Conservation (phyloP, 2,797 vertebrate genomes). For the Margarornis squamiger region DNA sequence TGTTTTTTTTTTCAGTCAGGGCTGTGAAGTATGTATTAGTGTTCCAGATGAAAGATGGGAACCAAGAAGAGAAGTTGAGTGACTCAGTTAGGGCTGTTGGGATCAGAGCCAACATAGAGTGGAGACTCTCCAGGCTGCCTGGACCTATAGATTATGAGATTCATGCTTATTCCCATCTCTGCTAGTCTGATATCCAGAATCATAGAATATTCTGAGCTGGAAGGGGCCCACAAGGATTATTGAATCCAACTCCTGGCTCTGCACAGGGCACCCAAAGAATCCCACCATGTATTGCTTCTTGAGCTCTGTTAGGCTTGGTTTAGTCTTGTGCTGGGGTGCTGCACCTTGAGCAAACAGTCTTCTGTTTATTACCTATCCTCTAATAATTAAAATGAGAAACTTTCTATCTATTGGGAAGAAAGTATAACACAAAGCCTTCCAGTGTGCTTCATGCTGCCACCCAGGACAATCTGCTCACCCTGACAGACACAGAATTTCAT, state of each 20-base stretch:
- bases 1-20: neutral
- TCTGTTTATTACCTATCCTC: neutral
- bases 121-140: neutral
- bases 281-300: neutral
- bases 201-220: neutral
- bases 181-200: neutral
- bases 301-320: neutral
- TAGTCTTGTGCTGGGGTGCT: neutral
- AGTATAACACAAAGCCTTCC: neutral
- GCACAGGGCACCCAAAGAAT: neutral
- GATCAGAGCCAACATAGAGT: neutral
- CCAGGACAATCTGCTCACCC: neutral
- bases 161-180: neutral
- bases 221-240: neutral
- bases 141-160: neutral
- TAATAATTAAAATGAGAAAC: neutral
- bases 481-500: neutral
- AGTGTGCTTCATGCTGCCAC: neutral
- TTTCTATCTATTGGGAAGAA: neutral
- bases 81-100: neutral
- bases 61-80: neutral
- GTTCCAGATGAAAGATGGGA: slow-evolving; percentile 56
- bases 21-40: slow-evolving; percentile 5
- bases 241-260: neutral
- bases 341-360: neutral